Evolutionary conservation across 2,113 vertebrate genomes (phyloP).

Genomic region (Leptosomus discolor): DNA sequence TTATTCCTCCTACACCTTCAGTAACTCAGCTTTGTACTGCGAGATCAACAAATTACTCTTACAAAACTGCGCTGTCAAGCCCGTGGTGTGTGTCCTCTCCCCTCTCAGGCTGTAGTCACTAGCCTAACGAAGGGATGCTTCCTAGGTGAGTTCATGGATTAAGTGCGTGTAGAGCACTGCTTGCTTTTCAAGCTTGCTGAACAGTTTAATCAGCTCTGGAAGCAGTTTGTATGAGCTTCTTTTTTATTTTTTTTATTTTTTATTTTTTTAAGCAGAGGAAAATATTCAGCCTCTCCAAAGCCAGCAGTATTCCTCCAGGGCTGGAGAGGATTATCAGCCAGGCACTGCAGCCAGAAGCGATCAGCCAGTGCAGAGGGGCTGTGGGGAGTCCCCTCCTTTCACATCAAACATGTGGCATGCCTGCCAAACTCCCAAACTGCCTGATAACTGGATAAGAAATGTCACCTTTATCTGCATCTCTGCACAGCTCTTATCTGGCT

Average conservation of each 20-base stretch:
- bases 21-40: background rate
- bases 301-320: background rate
- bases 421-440: background rate
- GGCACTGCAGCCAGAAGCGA: background rate
- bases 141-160: background rate
- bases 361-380: background rate
- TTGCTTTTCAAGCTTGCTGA: background rate
- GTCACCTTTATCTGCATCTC: background rate
- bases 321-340: background rate
- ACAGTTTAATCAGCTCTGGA: background rate
- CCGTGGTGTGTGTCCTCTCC: background rate
- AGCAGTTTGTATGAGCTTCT: background rate
- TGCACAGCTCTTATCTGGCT: background rate
- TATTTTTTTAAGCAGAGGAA: background rate
- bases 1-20: conserved; percentile 48
- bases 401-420: background rate
- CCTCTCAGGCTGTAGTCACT: background rate
- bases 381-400: background rate
- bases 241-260: background rate
- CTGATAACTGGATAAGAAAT: background rate
- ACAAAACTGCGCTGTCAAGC: background rate
- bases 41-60: conserved; percentile 1
- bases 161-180: background rate
- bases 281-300: background rate
- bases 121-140: background rate